Conservation (phyloP, 2,113 vertebrate genomes). For the Corythaixoides concolor region DNA sequence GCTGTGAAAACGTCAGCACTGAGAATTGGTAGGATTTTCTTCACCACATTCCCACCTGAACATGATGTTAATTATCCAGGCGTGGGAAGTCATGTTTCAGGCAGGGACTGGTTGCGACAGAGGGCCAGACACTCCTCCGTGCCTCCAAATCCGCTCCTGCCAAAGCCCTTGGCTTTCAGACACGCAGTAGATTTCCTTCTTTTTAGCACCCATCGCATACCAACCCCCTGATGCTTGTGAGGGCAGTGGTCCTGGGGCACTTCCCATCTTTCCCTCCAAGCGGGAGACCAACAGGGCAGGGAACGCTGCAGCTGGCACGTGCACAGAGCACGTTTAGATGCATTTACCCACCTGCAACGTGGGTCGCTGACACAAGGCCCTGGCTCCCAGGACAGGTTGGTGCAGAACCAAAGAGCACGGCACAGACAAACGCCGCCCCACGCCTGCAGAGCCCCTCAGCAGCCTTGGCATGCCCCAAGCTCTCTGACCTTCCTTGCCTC, state of each 20-base stretch:
- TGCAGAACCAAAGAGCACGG: not conserved
- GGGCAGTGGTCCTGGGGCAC: not conserved
- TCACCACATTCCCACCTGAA: not conserved
- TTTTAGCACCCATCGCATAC: not conserved
- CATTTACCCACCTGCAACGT: not conserved
- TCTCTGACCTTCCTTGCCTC: not conserved
- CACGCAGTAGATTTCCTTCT: not conserved
- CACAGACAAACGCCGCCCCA: not conserved
- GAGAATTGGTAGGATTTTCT: not conserved
- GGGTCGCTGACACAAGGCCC: not conserved
- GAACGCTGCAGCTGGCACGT: not conserved
- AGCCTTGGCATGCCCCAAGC: not conserved
- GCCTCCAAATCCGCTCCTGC: accelerated
- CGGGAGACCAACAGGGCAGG: not conserved
- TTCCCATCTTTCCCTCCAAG: not conserved
- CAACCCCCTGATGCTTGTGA: no score
- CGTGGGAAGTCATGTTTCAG: not conserved
- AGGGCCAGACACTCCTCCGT: not conserved
- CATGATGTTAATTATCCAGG: not conserved
- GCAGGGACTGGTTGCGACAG: accelerated
- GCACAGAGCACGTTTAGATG: not conserved
- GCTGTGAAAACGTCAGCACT: not conserved
- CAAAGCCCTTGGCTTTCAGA: not conserved
- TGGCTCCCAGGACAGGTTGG: not conserved
- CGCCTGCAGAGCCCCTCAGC: not conserved